Percentiles rank a stretch among this genome's conserved stretches.
Conservation (phyloP, 2,797 vertebrate species). For the Nothura maculosa region DNA sequence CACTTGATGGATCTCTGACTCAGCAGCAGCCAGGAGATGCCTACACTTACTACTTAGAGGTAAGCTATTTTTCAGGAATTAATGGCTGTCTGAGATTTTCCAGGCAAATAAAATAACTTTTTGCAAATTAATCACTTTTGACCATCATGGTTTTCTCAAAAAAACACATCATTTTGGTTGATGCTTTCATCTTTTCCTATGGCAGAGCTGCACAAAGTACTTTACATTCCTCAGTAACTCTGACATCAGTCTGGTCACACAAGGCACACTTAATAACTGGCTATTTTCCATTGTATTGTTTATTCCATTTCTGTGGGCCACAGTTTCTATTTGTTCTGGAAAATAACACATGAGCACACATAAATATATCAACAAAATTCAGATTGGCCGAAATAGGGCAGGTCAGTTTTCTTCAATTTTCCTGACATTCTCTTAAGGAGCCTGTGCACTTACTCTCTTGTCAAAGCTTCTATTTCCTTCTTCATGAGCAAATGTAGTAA, state of each 20-base stretch:
- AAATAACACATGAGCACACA: background rate
- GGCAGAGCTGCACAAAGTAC: background rate
- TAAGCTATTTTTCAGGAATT: slow-evolving; percentile 28
- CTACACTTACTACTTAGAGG: background rate
- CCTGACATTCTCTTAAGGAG: background rate
- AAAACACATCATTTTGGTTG: background rate
- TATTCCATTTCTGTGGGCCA: background rate
- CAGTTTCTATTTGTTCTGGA: background rate
- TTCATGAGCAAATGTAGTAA: background rate
- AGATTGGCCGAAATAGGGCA: background rate
- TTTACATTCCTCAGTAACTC: background rate
- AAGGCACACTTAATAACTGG: background rate
- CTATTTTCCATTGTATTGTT: background rate
- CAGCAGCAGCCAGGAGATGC: slow-evolving; percentile 37
- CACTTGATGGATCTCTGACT: slow-evolving; percentile 50
- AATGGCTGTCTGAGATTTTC: slow-evolving; percentile 14
- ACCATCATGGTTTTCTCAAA: background rate
- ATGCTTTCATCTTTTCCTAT: background rate
- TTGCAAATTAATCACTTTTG: background rate
- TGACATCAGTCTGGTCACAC: background rate
- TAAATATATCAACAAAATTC: background rate
- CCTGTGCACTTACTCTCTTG: background rate
- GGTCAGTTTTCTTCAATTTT: background rate
- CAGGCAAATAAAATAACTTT: slow-evolving; percentile 14
- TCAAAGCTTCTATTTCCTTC: background rate